Percentiles rank a stretch among this genome's conserved stretches.
phyloP scores from a whole-genome alignment of 1,140 invertebrate genomes.

The Lethrus apterus region DNA sequence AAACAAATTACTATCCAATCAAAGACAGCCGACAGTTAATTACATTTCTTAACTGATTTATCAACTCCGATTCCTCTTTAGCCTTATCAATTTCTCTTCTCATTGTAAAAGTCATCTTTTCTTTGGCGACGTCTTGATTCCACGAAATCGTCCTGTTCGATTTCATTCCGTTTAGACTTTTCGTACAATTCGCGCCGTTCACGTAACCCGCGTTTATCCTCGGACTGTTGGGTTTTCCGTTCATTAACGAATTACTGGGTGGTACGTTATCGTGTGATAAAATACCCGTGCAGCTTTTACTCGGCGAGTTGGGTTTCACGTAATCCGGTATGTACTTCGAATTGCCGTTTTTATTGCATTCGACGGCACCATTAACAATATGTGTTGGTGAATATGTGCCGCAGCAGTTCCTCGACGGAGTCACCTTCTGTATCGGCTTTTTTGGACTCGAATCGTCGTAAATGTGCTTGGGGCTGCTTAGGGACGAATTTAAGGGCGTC shows the following conservation, averaged over 20 bases:
- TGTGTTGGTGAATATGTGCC: constrained; percentile 16
- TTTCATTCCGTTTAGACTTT: constrained; percentile 44
- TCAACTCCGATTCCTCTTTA: constrained; percentile 79
- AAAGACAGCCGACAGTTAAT: constrained; percentile 34
- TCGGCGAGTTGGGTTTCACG: constrained; percentile 64
- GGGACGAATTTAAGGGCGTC: constrained; percentile 36
- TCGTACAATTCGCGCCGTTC: constrained; percentile 20
- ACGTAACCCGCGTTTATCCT: constrained; percentile 48
- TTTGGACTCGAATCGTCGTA: constrained; percentile 36
- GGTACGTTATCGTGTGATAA: constrained; percentile 47
- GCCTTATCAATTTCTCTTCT: constrained; percentile 83
- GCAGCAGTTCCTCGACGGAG: constrained; percentile 44
- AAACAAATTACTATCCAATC: constrained; percentile 1
- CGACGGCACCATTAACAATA: constrained; percentile 40
- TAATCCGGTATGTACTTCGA: constrained; percentile 44
- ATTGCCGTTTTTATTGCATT: constrained; percentile 40
- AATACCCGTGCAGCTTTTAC: constrained; percentile 46
- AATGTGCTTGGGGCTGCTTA: constrained; percentile 35
- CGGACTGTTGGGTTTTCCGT: constrained; percentile 31
- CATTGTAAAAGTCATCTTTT: constrained; percentile 86
- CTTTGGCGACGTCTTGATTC: constrained; percentile 60
- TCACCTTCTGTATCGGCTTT: constrained; percentile 53
- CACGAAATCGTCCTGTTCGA: constrained; percentile 51
- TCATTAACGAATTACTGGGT: constrained; percentile 17
- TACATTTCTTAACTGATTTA: constrained; percentile 77